phyloP scores from a whole-genome alignment of 2,797 vertebrate species.

The Eupleurogrammus muticus region DNA sequence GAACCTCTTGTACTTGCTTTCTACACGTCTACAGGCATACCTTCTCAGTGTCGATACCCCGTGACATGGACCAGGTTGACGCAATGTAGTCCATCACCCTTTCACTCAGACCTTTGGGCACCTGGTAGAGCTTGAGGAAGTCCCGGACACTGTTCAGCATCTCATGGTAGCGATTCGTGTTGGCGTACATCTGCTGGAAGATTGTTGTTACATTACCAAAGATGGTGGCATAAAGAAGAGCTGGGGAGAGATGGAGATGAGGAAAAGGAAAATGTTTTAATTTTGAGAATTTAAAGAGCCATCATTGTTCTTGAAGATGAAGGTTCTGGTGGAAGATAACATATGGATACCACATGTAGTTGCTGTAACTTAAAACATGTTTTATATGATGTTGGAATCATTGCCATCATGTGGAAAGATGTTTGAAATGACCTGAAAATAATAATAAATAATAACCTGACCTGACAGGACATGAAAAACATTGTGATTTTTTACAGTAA shows the following conservation, averaged over 20 bases:
- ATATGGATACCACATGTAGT: no score
- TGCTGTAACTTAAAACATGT: no score
- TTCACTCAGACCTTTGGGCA: constrained; percentile 96
- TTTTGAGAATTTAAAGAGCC: background rate
- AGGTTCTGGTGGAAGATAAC: no score
- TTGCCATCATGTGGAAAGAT: background rate
- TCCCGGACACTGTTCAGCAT: constrained; percentile 98
- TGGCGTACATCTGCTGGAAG: constrained; percentile 99
- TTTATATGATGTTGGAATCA: background rate
- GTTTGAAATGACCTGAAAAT: background rate
- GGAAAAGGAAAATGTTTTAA: background rate
- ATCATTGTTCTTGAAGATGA: constrained; percentile 2
- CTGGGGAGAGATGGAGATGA: constrained; percentile 71
- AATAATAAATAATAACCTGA: no score
- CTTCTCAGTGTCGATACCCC: constrained; percentile 92
- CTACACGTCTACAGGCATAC: constrained; percentile 20
- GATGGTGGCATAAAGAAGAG: constrained; percentile 98
- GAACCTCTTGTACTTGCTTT: no score
- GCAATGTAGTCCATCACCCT: constrained; percentile 99
- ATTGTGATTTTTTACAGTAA: no score
- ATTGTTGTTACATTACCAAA: constrained; percentile 99
- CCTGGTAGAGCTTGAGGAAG: constrained; percentile 98
- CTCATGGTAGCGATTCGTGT: constrained; percentile 99
- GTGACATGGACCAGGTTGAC: constrained; percentile 99
- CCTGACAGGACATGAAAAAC: no score